Evolutionary conservation across 2,113 vertebrate genomes (phyloP), one percentile per base, ranked within the genome.

Genomic region (Lynx canadensis): DNA sequence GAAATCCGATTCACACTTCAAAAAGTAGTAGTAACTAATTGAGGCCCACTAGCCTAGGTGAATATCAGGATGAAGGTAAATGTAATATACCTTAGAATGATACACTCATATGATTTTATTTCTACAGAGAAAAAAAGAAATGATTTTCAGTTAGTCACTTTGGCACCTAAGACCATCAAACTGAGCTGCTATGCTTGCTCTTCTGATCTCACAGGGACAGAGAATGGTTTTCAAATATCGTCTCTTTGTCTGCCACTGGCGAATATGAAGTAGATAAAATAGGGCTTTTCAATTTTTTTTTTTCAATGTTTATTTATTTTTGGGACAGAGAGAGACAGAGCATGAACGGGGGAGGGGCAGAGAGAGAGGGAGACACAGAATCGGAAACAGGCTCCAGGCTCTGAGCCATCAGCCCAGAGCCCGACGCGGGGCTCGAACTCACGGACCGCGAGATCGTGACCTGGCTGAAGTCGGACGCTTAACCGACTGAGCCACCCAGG

Each of bases 131-230:
- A 94, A 96, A 91, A 48, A 0, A 83, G 29, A 19, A 65, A 31
- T 83, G 55, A 63, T 81, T 79, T 83, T 50, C 63, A 87, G n/a
- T 14, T 78, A 82, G 60, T 93, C 82, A 87, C 69, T 52, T 25
- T 18, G 87, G 83, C 48, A 84, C 18, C 31, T 1, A 31, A 4
- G 29, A 74, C 60, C 23, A 48, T 19, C 27, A 91, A 84, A 89
- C 15, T 23, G 69, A 74, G 23, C 50, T 50, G 7, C 13, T 80
- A 2, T 25, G 60, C 9, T 89, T 83, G 36, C 16, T 80, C 11
- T 93, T 97, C 45, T 83, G 85, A 65, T 69, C 88, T 91, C 48
- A 73, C 16, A 83, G 63, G 81, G 96, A 95, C 25, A 95, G 2
- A 36, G 65, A 68, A 83, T 52, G 13, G 57, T 82, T 96, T 92